These are phyloP conservation scores for Cheiracanthium punctorium DNA, from an alignment of 2,888 invertebrate species.

Conservation along the genomic window DNA sequence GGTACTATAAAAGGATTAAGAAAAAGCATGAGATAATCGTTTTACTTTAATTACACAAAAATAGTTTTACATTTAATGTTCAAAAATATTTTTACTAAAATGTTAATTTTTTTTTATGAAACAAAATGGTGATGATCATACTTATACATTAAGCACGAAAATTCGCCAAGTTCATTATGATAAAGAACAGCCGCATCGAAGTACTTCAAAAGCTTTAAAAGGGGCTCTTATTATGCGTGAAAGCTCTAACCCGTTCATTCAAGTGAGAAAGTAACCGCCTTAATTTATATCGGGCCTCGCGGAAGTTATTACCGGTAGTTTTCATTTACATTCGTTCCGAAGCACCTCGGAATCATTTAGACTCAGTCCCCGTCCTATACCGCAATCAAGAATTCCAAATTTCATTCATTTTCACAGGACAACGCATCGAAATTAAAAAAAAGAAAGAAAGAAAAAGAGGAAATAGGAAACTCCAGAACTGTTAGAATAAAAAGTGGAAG, in stretches of 20 bases:
- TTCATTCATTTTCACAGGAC: slow-evolving; percentile 20
- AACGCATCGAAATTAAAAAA: slow-evolving; percentile 14
- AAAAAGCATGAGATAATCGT: too few species aligned
- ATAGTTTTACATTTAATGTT: too few species aligned
- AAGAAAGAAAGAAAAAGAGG: not conserved
- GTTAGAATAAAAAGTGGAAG: slow-evolving; percentile 8
- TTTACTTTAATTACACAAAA: too few species aligned
- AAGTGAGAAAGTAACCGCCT: not conserved
- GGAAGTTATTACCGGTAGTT: slow-evolving; percentile 7
- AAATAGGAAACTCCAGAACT: not conserved
- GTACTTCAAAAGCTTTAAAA: too few species aligned
- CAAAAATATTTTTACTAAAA: too few species aligned
- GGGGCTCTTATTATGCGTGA: too few species aligned
- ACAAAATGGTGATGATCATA: too few species aligned
- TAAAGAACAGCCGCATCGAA: too few species aligned
- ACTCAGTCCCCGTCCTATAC: slow-evolving; percentile 19
- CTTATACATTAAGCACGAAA: too few species aligned
- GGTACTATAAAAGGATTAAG: too few species aligned
- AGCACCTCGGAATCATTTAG: not conserved
- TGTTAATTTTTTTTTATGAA: too few species aligned
- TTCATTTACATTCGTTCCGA: slow-evolving; percentile 50
- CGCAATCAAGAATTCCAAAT: slow-evolving; percentile 16
- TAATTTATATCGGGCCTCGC: not conserved
- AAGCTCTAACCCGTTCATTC: not conserved
- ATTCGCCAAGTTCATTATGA: too few species aligned